These are phyloP conservation scores for Felis chaus DNA, from an alignment of 2,113 vertebrate genomes.

Conservation along the genomic window DNA sequence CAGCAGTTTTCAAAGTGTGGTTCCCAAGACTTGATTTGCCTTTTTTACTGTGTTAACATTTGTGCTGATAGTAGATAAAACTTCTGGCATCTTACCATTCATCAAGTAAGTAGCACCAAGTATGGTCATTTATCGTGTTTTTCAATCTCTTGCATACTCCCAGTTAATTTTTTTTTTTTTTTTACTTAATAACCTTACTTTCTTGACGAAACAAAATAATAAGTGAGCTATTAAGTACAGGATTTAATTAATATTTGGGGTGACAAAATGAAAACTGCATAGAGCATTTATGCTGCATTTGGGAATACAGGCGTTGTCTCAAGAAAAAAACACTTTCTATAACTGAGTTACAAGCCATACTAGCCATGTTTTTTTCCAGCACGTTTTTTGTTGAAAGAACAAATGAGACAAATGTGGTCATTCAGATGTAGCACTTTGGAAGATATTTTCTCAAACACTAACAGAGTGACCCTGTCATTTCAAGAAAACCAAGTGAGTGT, in stretches of 20 bases:
- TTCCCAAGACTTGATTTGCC: neutral
- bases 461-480: neutral
- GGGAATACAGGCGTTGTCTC: neutral
- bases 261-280: neutral
- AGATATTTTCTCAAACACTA: neutral
- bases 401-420: neutral
- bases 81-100: neutral
- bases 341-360: neutral
- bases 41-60: neutral
- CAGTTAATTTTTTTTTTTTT: neutral
- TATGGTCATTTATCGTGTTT: neutral
- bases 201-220: neutral
- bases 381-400: neutral
- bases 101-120: neutral
- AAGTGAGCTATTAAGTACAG: neutral
- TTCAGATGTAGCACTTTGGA: neutral
- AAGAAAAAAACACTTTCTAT: neutral
- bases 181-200: neutral
- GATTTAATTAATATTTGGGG: neutral
- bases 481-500: neutral
- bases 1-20: neutral
- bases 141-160: neutral
- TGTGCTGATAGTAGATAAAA: neutral
- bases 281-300: neutral
- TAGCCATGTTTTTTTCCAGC: neutral